phyloP scores from a whole-genome alignment of 2,888 invertebrate genomes.

The Melieria omissa region DNA sequence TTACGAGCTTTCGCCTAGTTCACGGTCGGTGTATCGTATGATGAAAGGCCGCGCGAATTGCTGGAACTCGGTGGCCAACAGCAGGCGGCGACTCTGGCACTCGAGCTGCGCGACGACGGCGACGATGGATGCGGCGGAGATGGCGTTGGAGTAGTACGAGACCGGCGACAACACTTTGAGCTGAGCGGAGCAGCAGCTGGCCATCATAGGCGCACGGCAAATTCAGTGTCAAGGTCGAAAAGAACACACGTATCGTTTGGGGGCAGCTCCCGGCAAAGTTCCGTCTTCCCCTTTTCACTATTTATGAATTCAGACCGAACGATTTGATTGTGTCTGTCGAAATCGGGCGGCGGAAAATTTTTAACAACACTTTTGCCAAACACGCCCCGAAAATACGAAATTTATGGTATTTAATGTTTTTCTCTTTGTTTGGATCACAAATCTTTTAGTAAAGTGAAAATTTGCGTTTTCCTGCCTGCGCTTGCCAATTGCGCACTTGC shows the following conservation, averaged over 20 bases:
- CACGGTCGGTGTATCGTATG: slow-evolving; percentile 61
- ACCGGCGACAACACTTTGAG: slow-evolving; percentile 36
- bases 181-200: slow-evolving; percentile 44
- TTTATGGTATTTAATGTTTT: neutral
- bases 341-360: neutral
- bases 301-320: no score
- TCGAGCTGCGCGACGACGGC: slow-evolving; percentile 20
- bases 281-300: neutral
- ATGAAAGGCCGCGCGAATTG: slow-evolving; percentile 61
- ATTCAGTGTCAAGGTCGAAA: slow-evolving; percentile 26
- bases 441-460: neutral
- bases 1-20: slow-evolving; percentile 51
- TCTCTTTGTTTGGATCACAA: neutral
- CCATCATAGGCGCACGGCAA: slow-evolving; percentile 46
- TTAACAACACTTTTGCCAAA: neutral
- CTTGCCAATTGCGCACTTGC: slow-evolving; percentile 26
- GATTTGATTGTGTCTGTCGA: no score
- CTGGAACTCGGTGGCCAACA: slow-evolving; percentile 43
- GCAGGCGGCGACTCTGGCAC: slow-evolving; percentile 35
- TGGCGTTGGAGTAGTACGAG: slow-evolving; percentile 31
- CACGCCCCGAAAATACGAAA: neutral
- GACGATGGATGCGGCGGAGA: slow-evolving; percentile 15
- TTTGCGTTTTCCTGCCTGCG: slow-evolving; percentile 12
- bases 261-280: neutral
- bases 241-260: slow-evolving; percentile 1